Conservation (phyloP, 2,888 invertebrate genomes). For the Crepidodera aurea region DNA sequence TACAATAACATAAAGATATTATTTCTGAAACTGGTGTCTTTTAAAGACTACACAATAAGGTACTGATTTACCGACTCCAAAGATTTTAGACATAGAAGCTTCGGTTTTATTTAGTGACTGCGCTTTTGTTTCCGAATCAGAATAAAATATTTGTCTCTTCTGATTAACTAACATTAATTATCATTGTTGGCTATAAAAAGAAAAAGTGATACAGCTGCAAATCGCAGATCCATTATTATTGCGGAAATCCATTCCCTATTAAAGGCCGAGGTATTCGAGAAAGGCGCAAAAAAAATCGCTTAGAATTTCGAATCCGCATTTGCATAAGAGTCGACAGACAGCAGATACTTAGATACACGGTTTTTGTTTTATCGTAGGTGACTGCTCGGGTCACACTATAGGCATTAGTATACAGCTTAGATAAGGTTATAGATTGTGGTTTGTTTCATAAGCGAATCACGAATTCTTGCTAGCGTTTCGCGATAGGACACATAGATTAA, state of each 20-base stretch:
- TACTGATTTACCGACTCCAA: too few relatives aligned
- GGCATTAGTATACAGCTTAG: background rate
- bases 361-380: slow-evolving; percentile 30
- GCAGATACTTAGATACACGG: slow-evolving; percentile 27
- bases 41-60: too few relatives aligned
- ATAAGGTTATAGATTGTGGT: background rate
- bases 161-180: too few relatives aligned
- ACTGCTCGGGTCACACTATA: slow-evolving; percentile 10
- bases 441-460: background rate
- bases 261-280: slow-evolving; percentile 36
- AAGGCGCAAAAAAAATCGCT: slow-evolving; percentile 35
- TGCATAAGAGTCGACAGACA: slow-evolving; percentile 22
- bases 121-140: too few relatives aligned
- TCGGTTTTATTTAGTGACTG: too few relatives aligned
- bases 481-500: too few relatives aligned
- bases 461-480: background rate
- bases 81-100: too few relatives aligned
- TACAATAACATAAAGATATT: too few relatives aligned
- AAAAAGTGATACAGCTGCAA: slow-evolving; percentile 24
- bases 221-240: slow-evolving; percentile 37
- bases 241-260: slow-evolving; percentile 34
- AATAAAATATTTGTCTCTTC: too few relatives aligned
- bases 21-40: too few relatives aligned
- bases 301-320: slow-evolving; percentile 30
- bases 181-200: slow-evolving; percentile 32